Conservation (phyloP, 2,888 invertebrate species). For the Cloeon dipterum region DNA sequence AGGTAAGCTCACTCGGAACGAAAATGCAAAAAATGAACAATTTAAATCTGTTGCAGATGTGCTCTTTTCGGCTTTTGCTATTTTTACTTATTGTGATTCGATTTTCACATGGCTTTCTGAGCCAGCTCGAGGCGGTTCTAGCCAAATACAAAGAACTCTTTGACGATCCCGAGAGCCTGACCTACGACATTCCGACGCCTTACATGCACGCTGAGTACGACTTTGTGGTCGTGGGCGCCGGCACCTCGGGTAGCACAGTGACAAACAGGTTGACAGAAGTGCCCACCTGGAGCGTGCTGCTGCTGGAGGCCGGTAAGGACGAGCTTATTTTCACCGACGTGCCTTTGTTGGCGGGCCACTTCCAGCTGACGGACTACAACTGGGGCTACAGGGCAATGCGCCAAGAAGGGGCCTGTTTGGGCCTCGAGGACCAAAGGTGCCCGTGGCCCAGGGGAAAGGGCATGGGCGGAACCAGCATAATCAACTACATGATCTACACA, state of each 20-base stretch:
- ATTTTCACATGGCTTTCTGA: too few relatives aligned
- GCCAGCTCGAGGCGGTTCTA: not conserved
- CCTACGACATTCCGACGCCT: not conserved
- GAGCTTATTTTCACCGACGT: conserved; percentile 30
- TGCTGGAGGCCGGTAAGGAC: conserved; percentile 37
- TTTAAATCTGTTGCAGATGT: too few relatives aligned
- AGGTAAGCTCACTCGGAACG: too few relatives aligned
- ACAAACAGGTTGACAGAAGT: conserved; percentile 45
- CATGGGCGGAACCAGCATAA: conserved; percentile 22
- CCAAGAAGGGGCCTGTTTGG: conserved; percentile 45
- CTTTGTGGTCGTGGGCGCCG: conserved; percentile 43
- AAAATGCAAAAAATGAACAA: too few relatives aligned
- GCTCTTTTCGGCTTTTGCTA: too few relatives aligned
- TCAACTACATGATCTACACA: conserved; percentile 25
- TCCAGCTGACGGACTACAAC: conserved; percentile 34
- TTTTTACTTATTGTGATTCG: too few relatives aligned
- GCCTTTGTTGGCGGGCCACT: conserved; percentile 39
- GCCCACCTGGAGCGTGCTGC: conserved; percentile 27
- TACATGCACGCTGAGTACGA: conserved; percentile 25
- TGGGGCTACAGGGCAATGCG: conserved; percentile 69
- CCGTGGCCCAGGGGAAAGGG: conserved; percentile 32
- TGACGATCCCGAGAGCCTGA: conserved; percentile 2
- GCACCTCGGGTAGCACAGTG: conserved; percentile 43
- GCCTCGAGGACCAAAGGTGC: conserved; percentile 20
- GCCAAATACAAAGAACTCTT: not conserved